Evolutionary conservation across 2,888 invertebrate genomes (phyloP).

Genomic region (Platycheirus rosarum): DNA sequence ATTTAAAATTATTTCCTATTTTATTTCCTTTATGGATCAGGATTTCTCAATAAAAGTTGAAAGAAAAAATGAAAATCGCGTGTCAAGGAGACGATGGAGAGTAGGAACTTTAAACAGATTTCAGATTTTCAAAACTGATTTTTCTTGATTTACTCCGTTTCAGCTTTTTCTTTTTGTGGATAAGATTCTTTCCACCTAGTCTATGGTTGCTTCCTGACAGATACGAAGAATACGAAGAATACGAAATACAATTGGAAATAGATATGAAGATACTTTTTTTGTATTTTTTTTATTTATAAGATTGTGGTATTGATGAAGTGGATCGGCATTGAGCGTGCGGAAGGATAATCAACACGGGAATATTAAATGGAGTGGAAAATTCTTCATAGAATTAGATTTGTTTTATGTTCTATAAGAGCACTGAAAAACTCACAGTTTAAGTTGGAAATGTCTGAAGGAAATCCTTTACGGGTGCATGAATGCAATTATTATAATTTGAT

Average conservation of each 20-base stretch:
- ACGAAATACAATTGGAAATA: slow-evolving; percentile 55
- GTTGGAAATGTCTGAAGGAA: not conserved
- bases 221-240: slow-evolving; percentile 41
- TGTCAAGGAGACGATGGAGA: slow-evolving; percentile 15
- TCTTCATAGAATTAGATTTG: not conserved
- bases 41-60: slow-evolving; percentile 30
- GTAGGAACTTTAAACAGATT: slow-evolving; percentile 50
- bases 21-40: slow-evolving; percentile 45
- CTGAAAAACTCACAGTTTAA: not conserved
- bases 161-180: slow-evolving; percentile 18
- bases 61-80: no score
- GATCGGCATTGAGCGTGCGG: slow-evolving; percentile 3
- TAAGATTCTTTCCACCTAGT: no score
- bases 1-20: slow-evolving; percentile 50
- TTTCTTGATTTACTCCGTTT: slow-evolving; percentile 23
- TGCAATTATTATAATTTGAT: no score
- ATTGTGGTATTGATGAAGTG: slow-evolving; percentile 2
- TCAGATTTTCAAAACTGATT: slow-evolving; percentile 41
- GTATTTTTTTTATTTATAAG: slow-evolving; percentile 10
- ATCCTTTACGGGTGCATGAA: not conserved
- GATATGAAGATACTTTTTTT: slow-evolving; percentile 3
- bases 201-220: slow-evolving; percentile 14
- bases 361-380: not conserved
- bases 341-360: not conserved
- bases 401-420: not conserved